Conservation (phyloP, 2,113 vertebrate genomes). For the Heptranchias perlo region DNA sequence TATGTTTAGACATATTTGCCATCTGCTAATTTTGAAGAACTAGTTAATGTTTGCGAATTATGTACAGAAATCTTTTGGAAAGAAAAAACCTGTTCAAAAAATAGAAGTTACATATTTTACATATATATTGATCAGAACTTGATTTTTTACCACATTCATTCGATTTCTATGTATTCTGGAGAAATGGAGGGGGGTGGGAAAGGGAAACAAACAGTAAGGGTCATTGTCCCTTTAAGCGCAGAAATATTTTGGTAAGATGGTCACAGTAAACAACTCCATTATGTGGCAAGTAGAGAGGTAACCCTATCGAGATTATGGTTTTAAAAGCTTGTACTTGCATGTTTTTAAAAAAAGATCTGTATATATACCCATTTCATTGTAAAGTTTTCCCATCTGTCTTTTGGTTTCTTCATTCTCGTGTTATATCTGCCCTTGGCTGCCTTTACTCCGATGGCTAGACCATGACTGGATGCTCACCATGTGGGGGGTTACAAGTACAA, state of each 20-base stretch:
- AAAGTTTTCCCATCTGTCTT: background rate
- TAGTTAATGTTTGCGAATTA: background rate
- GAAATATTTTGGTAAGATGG: background rate
- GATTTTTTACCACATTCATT: background rate
- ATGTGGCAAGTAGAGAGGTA: background rate
- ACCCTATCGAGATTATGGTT: background rate
- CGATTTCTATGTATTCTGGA: background rate
- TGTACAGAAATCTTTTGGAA: background rate
- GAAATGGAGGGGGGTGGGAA: background rate
- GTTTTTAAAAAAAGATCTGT: background rate
- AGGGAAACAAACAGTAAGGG: background rate
- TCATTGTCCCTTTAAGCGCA: background rate
- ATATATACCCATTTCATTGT: background rate
- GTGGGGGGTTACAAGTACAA: background rate
- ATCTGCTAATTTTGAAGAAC: background rate
- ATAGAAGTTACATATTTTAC: background rate
- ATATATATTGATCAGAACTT: background rate
- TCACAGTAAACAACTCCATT: background rate
- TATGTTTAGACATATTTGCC: background rate
- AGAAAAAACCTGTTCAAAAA: background rate
- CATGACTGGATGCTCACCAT: too few species aligned
- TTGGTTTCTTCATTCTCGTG: background rate
- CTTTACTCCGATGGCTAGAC: background rate
- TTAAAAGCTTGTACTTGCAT: background rate
- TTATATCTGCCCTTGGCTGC: background rate